Percentiles rank a stretch among this genome's conserved stretches.
These are phyloP conservation scores for Mactra quadrangularis DNA, from an alignment of 1,140 invertebrate species.

Conservation along the genomic window DNA sequence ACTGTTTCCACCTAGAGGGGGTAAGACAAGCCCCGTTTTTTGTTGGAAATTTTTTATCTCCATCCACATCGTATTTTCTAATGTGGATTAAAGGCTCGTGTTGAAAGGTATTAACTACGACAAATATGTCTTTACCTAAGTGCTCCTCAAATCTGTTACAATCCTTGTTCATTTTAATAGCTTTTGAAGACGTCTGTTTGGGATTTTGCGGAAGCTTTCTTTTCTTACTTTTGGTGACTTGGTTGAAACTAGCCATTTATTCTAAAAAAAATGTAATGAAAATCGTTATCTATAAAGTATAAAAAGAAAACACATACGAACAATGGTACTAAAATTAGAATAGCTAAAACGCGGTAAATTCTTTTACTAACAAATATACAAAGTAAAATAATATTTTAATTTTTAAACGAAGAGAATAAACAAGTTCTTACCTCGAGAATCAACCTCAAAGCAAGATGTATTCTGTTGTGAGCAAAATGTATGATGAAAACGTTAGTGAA, in stretches of 20 bases:
- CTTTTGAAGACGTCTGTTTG: neutral
- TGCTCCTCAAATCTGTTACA: too few relatives aligned
- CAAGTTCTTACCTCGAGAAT: neutral
- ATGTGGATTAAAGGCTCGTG: neutral
- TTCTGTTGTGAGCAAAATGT: too few relatives aligned
- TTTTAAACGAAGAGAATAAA: neutral
- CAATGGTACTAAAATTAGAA: too few relatives aligned
- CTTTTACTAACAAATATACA: neutral
- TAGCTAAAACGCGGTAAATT: neutral
- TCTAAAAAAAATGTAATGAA: neutral
- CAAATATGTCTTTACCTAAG: too few relatives aligned
- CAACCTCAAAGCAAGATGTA: neutral
- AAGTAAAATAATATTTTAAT: neutral
- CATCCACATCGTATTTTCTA: neutral
- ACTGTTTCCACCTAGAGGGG: too few relatives aligned
- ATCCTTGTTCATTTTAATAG: too few relatives aligned
- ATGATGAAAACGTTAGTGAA: too few relatives aligned
- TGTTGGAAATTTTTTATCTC: slow-evolving; percentile 4
- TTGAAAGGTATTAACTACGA: too few relatives aligned
- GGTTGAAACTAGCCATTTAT: neutral
- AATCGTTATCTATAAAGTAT: neutral
- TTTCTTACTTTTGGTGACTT: neutral
- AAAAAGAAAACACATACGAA: too few relatives aligned
- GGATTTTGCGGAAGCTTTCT: neutral
- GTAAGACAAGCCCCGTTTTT: neutral